A percentile compares a stretch with the other conserved stretches of the same genome.
Conservation (phyloP, 2,888 invertebrate species). For the Tipula vernalis region DNA sequence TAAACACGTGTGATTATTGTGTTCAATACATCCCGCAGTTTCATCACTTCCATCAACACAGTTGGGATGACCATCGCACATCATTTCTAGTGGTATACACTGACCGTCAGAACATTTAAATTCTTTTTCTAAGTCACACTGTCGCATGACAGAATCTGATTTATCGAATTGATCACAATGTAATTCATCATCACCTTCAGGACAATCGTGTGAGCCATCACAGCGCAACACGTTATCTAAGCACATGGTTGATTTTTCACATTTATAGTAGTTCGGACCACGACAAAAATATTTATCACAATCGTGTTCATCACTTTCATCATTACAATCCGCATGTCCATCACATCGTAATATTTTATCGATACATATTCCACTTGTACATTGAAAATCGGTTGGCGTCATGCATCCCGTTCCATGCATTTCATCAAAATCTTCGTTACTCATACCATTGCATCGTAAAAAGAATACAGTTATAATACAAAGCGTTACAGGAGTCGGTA, state of each 20-base stretch:
- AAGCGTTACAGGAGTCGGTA: not conserved
- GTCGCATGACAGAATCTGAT: not conserved
- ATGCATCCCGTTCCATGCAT: not conserved
- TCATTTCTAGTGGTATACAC: slow-evolving; percentile 53
- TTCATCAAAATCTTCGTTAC: not conserved
- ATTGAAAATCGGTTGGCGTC: slow-evolving; percentile 29
- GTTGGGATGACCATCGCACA: slow-evolving; percentile 60
- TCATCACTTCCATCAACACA: slow-evolving; percentile 67
- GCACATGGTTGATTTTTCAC: slow-evolving; percentile 43
- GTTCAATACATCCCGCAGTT: slow-evolving; percentile 29
- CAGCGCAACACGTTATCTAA: slow-evolving; percentile 59
- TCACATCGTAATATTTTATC: slow-evolving; percentile 43
- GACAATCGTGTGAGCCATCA: slow-evolving; percentile 53
- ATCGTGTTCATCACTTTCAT: not conserved
- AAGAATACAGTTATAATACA: not conserved
- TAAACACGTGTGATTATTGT: slow-evolving; percentile 35
- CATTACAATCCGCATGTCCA: slow-evolving; percentile 19
- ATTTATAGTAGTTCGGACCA: slow-evolving; percentile 31
- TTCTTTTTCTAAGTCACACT: slow-evolving; percentile 18
- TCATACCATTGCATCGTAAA: not conserved
- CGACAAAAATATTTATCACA: slow-evolving; percentile 21
- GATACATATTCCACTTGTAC: slow-evolving; percentile 43
- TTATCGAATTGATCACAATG: slow-evolving; percentile 20
- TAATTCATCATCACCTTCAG: slow-evolving; percentile 51
- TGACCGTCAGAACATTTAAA: slow-evolving; percentile 30